Base-by-base conservation (phyloP, 2,797 vertebrate species). In the Zenarchopterus dispar region DNA sequence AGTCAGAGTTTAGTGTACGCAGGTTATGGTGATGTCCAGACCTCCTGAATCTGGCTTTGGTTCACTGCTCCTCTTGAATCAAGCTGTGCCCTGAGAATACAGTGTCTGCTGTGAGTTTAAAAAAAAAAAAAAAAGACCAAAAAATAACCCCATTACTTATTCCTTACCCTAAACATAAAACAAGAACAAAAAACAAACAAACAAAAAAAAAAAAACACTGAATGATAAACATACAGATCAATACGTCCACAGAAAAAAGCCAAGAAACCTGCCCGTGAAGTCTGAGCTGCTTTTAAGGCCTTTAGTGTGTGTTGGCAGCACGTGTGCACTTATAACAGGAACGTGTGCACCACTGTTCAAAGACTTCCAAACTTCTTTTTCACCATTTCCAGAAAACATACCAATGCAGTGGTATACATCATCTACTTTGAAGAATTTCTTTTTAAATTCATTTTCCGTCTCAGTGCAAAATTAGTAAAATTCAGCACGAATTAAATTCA, bases 61-160 rank as follows among this genome's bases (percentile, higher is more conserved):
- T 73, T 62, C 65, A 26, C 9, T 60, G 60, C 62, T 53, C 41
- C 33, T 47, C 61, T 57, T 48, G 75, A 70, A 23, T 22, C 74
- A 85, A 80, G 78, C 86, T 63, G 88, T 89, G 91, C 87, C 81
- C 85, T 53, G 89, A 82, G 82, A 85, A 87, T 87, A 93, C 91
- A 91, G 91, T 92, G 89, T 89, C 86, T 85, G 84, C 72, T 49
- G 69, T 52, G 79, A 89, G 81, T 77, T 70, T 77, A 62, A 19
- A 11, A 17, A 7, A 33, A 19, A 17, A 43, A 43, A 26, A 18
- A 42, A 18, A 45, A 54, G 13, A n/a, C 19, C 47, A 68, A 44
- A 68, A 46, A 65, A 68, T 46, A 58, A 82, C 70, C 86, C 86
- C 83, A 73, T 66, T 75, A 19, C 54, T 76, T 63, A 63, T 73